A percentile compares a stretch with the other conserved stretches of the same genome.
Evolutionary conservation across 1,140 invertebrate species (phyloP).

Genomic region (Drosophila trapezifrons): DNA sequence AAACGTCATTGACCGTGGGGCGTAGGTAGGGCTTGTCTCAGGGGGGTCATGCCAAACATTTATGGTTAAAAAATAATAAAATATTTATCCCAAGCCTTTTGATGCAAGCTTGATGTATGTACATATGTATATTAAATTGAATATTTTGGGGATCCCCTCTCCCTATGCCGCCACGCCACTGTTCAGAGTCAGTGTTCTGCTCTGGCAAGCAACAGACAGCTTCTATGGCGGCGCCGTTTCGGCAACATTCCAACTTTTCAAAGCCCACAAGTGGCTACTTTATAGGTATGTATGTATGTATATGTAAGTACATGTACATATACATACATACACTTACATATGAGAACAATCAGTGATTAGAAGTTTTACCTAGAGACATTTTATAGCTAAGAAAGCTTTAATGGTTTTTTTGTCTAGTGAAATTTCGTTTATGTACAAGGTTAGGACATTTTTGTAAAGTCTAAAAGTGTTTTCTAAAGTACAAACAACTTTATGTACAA

Average conservation of each 20-base stretch:
- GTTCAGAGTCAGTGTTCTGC: conserved; percentile 8
- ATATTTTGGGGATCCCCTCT: background rate
- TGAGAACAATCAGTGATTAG: background rate
- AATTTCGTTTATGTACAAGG: too few relatives aligned
- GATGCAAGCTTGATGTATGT: background rate
- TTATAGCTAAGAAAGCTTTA: background rate
- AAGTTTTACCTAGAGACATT: background rate
- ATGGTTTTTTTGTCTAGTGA: too few relatives aligned
- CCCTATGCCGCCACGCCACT: background rate
- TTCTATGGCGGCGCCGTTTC: conserved; percentile 23
- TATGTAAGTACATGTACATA: background rate
- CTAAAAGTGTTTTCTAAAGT: too few relatives aligned
- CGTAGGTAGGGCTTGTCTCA: conserved; percentile 4
- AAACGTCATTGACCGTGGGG: conserved; percentile 20
- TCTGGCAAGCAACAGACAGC: conserved; percentile 28
- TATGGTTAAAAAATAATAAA: background rate
- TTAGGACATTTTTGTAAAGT: too few relatives aligned
- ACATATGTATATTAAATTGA: background rate
- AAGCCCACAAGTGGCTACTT: conserved; percentile 20
- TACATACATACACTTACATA: background rate
- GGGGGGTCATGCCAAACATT: background rate
- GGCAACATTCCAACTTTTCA: conserved; percentile 28
- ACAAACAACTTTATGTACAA: too few relatives aligned
- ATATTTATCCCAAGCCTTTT: too few relatives aligned
- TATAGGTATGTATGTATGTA: conserved; percentile 4